Evolutionary conservation across 2,888 invertebrate species (phyloP), one percentile per base, ranked within the genome.

Genomic region (Calameuta filiformis): DNA sequence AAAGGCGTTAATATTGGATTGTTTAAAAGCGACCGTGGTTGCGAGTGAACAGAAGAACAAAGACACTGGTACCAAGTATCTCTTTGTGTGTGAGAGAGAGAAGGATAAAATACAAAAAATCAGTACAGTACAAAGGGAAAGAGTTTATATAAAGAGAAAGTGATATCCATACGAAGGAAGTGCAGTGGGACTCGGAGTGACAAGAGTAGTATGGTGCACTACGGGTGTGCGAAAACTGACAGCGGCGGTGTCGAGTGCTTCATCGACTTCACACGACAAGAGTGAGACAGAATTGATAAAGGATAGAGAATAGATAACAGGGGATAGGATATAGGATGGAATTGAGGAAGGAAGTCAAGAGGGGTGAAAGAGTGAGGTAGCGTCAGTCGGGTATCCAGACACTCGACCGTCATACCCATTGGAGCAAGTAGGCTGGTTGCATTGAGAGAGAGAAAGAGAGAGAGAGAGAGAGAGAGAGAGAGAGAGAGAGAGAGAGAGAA

Each of bases 241-340:
- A 94, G 94, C 80, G 94, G 95, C 85, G 94, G 94, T 91, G 92
- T 94, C 92, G 95, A 95, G 93, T 94, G 94, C 92, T 94, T 94
- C 93, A 92, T 95, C 88, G 94, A 94, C 93, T 94, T 94, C 93
- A 93, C 56, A 56, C 56, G 56, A 56, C 6, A 15, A 56, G 56
- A 56, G 56, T 56, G 76, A 80, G 80, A 11, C 37, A 40, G 23
- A 56, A 23, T 56, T 23, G 56, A 56, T 56, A 56, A 56, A 23
- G n/a, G 15, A 31, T 15, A 69, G 12, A 31, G 23, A 40, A 34
- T 34, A 56, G n/a, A 56, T 56, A 56, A 56, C 56, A 56, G 56
- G 9, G 56, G 56, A 56, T 56, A 56, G 56, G 3, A 9, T 23
- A 23, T 56, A 23, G 56, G 2, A 56, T 56, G 56, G 23, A 23